Evolutionary conservation across 1,140 invertebrate genomes (phyloP), one percentile per base, ranked within the genome.

Genomic region (Samia ricini): DNA sequence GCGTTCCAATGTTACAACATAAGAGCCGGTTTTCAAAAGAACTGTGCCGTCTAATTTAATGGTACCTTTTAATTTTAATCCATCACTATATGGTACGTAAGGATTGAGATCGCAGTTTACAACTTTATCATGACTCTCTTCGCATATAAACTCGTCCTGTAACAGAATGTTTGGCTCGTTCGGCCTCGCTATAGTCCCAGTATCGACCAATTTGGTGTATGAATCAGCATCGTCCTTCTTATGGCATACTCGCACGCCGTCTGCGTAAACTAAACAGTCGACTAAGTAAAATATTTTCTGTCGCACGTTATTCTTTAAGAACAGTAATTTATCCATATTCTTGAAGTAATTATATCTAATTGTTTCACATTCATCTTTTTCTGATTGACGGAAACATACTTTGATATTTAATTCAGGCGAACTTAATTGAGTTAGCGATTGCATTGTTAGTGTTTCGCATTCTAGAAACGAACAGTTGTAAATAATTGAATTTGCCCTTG

Each of bases 91-190:
- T 5, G 83, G 79, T 4, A 84, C 66, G 52, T 76, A 83, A 26
- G 61, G 61, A 58, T 85, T 76, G 0, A 77, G 55, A 63, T 86
- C 83, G 50, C 86, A 89, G n/a, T 72, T 68, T 4, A 88, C 59
- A n/a, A 54, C 59, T 36, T 66, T 76, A 15, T 65, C 29, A 42
- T 68, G 26, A 49, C 55, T 68, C 60, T 89, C 70, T 62, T 89
- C 81, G 58, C 86, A 89, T 64, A 89, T 68, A 56, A 84, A 85
- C 61, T 89, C 85, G 20, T 89, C 81, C 63, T 88, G 85, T 4
- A 82, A 76, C 6, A 86, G 64, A 48, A 88, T 60, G 22, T 75
- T 77, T 0, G 64, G 26, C 54, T 83, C 75, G 20, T 79, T 76
- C 15, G 80, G 81, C 61, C 78, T 79, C 15, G 64, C 78, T 63